Conservation (phyloP, 1,140 invertebrate species). For the Cepaea nemoralis region DNA sequence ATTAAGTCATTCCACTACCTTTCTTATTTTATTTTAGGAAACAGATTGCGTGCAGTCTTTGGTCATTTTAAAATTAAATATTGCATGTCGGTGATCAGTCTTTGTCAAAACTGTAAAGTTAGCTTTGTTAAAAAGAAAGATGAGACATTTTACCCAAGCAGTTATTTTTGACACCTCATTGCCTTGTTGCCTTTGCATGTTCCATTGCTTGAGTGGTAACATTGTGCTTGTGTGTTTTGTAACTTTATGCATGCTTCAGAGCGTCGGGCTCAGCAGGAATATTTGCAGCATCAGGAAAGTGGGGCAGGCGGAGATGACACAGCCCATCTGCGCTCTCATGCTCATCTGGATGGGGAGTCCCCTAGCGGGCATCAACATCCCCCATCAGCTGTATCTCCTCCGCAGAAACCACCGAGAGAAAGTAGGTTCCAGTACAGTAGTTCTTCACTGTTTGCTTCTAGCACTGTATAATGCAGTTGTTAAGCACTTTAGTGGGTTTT, state of each 20-base stretch:
- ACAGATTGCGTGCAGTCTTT: too few relatives aligned
- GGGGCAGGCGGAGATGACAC: conserved; percentile 16
- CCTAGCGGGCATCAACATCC: background rate
- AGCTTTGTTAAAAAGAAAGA: too few relatives aligned
- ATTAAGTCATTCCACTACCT: too few relatives aligned
- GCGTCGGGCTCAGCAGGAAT: conserved; percentile 5
- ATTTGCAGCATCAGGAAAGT: background rate
- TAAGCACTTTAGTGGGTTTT: too few relatives aligned
- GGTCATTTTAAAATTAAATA: too few relatives aligned
- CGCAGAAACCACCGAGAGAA: conserved; percentile 31
- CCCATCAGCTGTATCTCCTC: background rate
- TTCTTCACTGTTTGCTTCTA: background rate
- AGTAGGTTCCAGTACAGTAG: conserved; percentile 15
- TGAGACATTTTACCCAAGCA: background rate
- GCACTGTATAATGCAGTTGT: background rate
- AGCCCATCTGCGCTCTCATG: conserved; percentile 29
- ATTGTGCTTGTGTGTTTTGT: conserved; percentile 5
- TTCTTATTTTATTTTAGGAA: too few relatives aligned
- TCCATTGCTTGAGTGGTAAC: background rate
- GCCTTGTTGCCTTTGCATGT: background rate
- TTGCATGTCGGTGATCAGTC: too few relatives aligned
- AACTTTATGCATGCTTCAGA: conserved; percentile 42
- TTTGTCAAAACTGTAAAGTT: too few relatives aligned
- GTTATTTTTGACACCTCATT: background rate
- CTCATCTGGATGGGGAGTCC: conserved; percentile 23